Evolutionary conservation across 2,113 vertebrate genomes (phyloP), one percentile per base, ranked within the genome.

Genomic region (Gadus chalcogrammus): DNA sequence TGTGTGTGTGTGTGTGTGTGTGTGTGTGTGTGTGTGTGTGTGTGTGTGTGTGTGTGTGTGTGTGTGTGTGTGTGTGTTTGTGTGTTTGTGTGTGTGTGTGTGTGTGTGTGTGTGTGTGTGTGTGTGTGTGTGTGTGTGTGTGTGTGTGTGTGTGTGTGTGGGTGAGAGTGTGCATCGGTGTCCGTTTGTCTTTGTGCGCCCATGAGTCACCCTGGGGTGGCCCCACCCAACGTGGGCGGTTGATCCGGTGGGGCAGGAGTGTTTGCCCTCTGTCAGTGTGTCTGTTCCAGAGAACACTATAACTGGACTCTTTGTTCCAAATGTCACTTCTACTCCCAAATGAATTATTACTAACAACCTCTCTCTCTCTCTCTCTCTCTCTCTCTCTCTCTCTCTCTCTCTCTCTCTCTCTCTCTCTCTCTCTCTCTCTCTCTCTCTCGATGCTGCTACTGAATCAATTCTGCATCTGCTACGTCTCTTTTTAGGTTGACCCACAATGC

Each of bases 141-240:
- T 20, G 20, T 20, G 66, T 2, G 17, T 71, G 38, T 28, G 52
- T 74, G 17, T 9, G 3, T 18, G 20, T 24, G 61, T 56, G 55
- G 15, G 6, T 55, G n/a, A 22, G 20, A 60, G 56, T 64, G 15
- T 35, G 48, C 58, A 73, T 65, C 55, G 52, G 73, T 73, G 77
- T 81, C 71, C 84, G 68, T 66, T 58, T 68, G 74, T 70, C 31
- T 75, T 62, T 76, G 78, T 79, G 78, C 70, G 55, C 83, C 82
- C 73, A 80, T 93, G 91, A 93, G 82, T 93, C 92, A 93, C 85
- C 64, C 73, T 18, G 6, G 80, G 71, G 67, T 86, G 88, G 85
- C 91, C 89, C 90, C 91, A 89, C 91, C 92, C 91, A 86, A 86
- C 74, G 90, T 93, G 83, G 91, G 91, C 84, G 91, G 83, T 82